Evolutionary conservation across 2,113 vertebrate genomes (phyloP).

Genomic region (Orientallactaga bullata): DNA sequence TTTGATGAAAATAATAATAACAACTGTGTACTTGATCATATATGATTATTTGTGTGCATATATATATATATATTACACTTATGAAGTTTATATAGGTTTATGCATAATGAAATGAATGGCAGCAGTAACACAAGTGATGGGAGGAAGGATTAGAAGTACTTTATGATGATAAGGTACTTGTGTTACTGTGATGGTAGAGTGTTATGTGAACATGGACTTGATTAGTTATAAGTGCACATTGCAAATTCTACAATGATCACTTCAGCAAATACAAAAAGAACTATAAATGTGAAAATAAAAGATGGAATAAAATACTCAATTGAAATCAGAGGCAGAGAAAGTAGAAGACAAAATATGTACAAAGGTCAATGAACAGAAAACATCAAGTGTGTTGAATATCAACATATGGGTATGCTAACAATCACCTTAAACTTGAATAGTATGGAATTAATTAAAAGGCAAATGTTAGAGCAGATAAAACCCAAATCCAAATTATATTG

Average conservation of each 20-base stretch:
- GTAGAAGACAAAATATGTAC: neutral
- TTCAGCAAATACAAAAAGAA: neutral
- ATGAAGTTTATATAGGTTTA: neutral
- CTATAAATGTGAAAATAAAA: neutral
- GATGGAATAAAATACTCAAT: neutral
- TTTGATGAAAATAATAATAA: neutral
- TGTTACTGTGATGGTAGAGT: neutral
- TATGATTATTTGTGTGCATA: neutral
- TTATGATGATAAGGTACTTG: neutral
- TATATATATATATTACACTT: neutral
- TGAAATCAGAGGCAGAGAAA: neutral
- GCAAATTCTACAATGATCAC: neutral
- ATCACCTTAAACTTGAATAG: neutral
- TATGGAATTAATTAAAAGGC: neutral
- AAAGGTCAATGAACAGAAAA: neutral
- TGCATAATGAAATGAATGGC: neutral
- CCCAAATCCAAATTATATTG: neutral
- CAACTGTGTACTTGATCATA: neutral
- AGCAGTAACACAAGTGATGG: neutral
- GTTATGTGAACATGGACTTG: neutral
- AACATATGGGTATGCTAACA: neutral
- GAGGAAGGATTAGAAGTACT: neutral
- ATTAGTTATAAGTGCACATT: neutral
- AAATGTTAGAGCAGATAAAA: neutral
- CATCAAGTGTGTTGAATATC: neutral